A percentile compares a stretch with the other conserved stretches of the same genome.
Evolutionary conservation across 2,888 invertebrate species (phyloP).

Genomic region (Drosophila austrosaltans): DNA sequence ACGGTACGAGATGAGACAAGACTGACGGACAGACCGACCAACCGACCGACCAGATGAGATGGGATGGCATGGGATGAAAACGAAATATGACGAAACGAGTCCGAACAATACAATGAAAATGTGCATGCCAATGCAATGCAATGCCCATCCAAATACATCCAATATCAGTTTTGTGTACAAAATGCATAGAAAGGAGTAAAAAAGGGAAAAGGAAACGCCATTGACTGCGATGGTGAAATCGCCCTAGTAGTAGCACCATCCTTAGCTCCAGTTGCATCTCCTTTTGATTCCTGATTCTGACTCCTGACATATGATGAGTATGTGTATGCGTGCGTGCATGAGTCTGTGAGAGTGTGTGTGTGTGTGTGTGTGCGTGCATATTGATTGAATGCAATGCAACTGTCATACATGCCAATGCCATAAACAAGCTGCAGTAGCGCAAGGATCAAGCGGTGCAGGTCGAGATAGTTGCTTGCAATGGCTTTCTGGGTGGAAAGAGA

Average conservation of each 20-base stretch:
- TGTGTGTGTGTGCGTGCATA: constrained; percentile 49
- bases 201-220: constrained; percentile 9
- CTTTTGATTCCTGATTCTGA: constrained; percentile 18
- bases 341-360: constrained; percentile 10
- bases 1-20: constrained; percentile 10
- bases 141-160: constrained; percentile 43
- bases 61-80: constrained; percentile 16
- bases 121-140: constrained; percentile 26
- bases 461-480: constrained; percentile 4
- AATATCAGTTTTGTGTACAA: constrained; percentile 21
- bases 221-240: constrained; percentile 3
- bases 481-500: constrained; percentile 6
- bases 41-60: constrained; percentile 2
- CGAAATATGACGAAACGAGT: constrained; percentile 29
- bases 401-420: constrained; percentile 67
- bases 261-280: constrained; percentile 10
- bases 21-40: constrained; percentile 2
- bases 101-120: constrained; percentile 5
- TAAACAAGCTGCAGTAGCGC: constrained; percentile 53
- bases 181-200: constrained; percentile 48
- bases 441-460: constrained; percentile 28
- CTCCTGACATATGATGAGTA: constrained; percentile 25
- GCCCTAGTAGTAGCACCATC: not conserved
- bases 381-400: constrained; percentile 66
- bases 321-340: constrained; percentile 23